These are phyloP conservation scores for Prionailurus viverrinus DNA, from an alignment of 2,113 vertebrate species.

Conservation along the genomic window DNA sequence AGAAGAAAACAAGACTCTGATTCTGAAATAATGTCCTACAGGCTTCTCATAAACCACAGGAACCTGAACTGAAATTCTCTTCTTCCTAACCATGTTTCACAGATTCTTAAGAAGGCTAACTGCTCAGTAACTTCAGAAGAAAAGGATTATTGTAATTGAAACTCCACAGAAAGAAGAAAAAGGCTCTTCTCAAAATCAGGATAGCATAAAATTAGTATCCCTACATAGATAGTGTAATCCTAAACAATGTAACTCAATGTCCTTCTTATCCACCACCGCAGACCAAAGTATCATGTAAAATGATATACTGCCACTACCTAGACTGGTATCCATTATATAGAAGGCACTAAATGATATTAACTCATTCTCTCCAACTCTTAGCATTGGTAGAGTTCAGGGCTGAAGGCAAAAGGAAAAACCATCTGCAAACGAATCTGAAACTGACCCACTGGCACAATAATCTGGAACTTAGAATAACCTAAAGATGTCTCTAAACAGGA, in stretches of 20 bases:
- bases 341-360: background rate
- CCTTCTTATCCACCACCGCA: background rate
- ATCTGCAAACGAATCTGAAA: background rate
- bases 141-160: background rate
- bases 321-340: background rate
- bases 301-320: background rate
- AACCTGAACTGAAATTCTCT: background rate
- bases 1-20: background rate
- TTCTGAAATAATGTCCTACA: slow-evolving; percentile 11
- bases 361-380: background rate
- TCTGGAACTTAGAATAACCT: background rate
- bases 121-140: background rate
- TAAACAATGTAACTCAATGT: background rate
- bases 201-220: background rate
- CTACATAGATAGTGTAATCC: background rate
- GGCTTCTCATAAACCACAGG: background rate
- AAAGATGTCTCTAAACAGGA: background rate
- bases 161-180: background rate
- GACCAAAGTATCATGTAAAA: background rate
- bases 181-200: background rate
- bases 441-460: background rate
- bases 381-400: background rate
- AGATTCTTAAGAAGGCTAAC: background rate
- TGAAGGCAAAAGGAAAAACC: background rate
- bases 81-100: background rate